Evolutionary conservation across 2,888 invertebrate genomes (phyloP), one percentile per base, ranked within the genome.

Genomic region (Aradus depressus): DNA sequence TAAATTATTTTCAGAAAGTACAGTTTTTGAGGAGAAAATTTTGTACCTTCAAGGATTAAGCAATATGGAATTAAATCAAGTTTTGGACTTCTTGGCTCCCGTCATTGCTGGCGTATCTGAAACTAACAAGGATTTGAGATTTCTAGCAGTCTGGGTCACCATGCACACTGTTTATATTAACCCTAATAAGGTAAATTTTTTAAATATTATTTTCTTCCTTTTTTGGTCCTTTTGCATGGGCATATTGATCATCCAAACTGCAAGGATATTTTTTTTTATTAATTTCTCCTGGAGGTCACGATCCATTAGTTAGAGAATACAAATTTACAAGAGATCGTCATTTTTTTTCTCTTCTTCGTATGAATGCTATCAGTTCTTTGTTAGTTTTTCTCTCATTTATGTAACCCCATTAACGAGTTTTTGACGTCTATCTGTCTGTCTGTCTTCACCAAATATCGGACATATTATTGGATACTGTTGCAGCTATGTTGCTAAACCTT

Each of bases 41-140:
- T 66, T 83, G 3, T 84, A 81, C 72, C 68, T 84, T 0, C 80
- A 82, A 64, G 84, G 81, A 0, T 66, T 84, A 0, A 76, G 79
- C 55, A 84, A 84, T 59, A 69, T 79, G 50, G 75, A 77, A 58
- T 61, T 77, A 22, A 74, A 74, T 4, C 72, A 73, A 61, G 76
- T 76, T 2, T 66, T 70, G 25, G 69, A 70, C 43, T 75, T 72
- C 60, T 62, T 75, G 55, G 69, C 69, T 51, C 74, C 75, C 8
- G 69, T 74, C 14, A 65, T 74, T 8, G 62, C 62, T 10, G 66
- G 70, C 19, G 51, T 61, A 18, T 60, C 64, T 2, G 64, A 65
- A 51, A 55, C 57, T 4, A 57, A 59, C 31, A 56, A 59, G 19
- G 79, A 81, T 58, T 75, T 81, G 50, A 70, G 83, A 38, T 75